Conservation (phyloP, 2,797 vertebrate species). For the Thunnus albacares region DNA sequence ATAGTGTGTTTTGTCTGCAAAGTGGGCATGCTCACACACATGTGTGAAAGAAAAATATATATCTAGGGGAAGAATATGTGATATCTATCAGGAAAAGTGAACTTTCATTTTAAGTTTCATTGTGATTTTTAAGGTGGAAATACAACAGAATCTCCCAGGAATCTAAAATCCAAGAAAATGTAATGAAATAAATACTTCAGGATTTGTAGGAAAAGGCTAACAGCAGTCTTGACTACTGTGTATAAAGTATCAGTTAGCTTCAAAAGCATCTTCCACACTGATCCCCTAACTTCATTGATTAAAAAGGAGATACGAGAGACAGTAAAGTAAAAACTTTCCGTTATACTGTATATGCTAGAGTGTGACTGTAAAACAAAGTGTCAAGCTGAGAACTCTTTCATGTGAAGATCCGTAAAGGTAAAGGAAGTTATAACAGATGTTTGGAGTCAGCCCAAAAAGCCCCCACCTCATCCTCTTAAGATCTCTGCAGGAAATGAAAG, state of each 20-base stretch:
- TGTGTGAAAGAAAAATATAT: neutral
- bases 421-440: conserved; percentile 43
- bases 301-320: conserved; percentile 26
- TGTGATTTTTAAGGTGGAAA: neutral
- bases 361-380: conserved; percentile 10
- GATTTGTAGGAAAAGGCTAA: neutral
- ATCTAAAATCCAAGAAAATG: conserved; percentile 5
- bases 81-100: conserved; percentile 2
- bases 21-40: neutral
- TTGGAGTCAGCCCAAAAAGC: conserved; percentile 37
- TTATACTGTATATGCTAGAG: conserved; percentile 31
- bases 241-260: conserved; percentile 1
- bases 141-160: neutral
- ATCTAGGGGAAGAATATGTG: conserved; percentile 12
- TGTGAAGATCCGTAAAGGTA: conserved; percentile 39
- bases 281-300: conserved; percentile 9
- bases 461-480: conserved; percentile 34
- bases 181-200: neutral
- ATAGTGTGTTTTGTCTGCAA: conserved; percentile 30
- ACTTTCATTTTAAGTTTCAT: neutral
- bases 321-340: neutral
- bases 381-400: conserved; percentile 56
- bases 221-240: neutral
- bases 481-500: conserved; percentile 60
- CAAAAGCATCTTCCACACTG: conserved; percentile 8